phyloP scores from a whole-genome alignment of 2,888 invertebrate genomes.

The Nebria salina region DNA sequence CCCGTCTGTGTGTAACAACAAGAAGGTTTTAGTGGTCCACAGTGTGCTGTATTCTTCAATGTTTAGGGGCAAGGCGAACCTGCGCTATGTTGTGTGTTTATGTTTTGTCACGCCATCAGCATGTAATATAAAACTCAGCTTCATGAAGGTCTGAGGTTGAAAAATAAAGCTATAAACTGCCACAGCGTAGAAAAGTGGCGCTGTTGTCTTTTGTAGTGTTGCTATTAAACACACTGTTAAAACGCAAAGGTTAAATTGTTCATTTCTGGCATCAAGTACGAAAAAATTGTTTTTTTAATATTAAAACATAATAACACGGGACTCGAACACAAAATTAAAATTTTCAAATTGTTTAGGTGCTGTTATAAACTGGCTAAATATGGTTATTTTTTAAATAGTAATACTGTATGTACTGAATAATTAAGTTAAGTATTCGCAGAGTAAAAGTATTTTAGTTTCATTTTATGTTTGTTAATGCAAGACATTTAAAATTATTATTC shows the following conservation, averaged over 20 bases:
- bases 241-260: not conserved
- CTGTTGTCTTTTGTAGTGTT: not conserved
- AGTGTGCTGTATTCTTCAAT: not conserved
- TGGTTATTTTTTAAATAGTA: too few species aligned
- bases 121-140: not conserved
- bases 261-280: not conserved
- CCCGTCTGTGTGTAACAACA: not conserved
- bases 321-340: not conserved
- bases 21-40: not conserved
- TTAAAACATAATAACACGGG: not conserved
- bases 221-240: not conserved
- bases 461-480: too few species aligned
- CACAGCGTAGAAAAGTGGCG: not conserved
- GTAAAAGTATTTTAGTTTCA: too few species aligned
- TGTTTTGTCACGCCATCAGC: not conserved
- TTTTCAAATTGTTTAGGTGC: not conserved
- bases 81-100: not conserved
- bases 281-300: not conserved
- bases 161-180: constrained; percentile 1
- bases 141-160: not conserved
- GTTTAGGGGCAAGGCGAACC: not conserved
- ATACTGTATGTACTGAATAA: too few species aligned
- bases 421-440: too few species aligned
- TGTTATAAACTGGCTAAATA: too few species aligned
- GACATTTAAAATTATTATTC: too few species aligned